Base-by-base conservation (phyloP, 92 coral and sea anemone species). In the Zoanthus sociatus region DNA sequence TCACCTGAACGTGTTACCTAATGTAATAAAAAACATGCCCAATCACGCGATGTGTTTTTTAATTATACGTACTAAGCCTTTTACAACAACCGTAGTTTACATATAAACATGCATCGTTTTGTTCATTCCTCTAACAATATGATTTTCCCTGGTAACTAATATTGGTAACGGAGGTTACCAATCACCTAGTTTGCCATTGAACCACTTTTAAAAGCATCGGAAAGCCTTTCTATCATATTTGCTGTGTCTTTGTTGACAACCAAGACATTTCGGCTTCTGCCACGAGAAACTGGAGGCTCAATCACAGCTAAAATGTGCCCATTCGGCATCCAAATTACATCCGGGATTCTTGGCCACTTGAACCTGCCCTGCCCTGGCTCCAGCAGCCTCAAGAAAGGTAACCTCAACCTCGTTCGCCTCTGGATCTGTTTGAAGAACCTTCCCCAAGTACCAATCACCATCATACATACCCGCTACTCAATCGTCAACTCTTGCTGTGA, bases 191-290 rank as follows among this genome's bases (percentile, higher is more conserved):
- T 61, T 61, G 21, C 68, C 68, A 17, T 61, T 61, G 68, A 61
- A 17, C 68, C 68, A 61, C 26, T 26, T 26, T 26, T 26, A 26
- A 26, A 26, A 26, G 26, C 26, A 26, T 26, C 26, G 26, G 0
- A 61, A 61, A 17, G 68, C 68, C 68, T 61, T 61, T 61, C 68
- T 61, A 61, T 61, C 68, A 61, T 61, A 61, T 61, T 61, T 61
- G 9, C 68, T 61, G 68, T 17, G 68, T 61, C 68, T 61, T 61
- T 61, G 68, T 61, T 61, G 68, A 61, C 26, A 61, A 61, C 68
- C 68, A 61, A 61, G 68, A 61, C 68, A 61, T 61, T 61, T 61
- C 68, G 68, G 68, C 68, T 61, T 61, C 68, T 61, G 68, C 68
- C 68, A 61, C 68, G 17, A 61, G 31, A 61, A 16, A 61, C 31